Evolutionary conservation across 2,797 vertebrate species (phyloP).

Genomic region (Dallia pectoralis): DNA sequence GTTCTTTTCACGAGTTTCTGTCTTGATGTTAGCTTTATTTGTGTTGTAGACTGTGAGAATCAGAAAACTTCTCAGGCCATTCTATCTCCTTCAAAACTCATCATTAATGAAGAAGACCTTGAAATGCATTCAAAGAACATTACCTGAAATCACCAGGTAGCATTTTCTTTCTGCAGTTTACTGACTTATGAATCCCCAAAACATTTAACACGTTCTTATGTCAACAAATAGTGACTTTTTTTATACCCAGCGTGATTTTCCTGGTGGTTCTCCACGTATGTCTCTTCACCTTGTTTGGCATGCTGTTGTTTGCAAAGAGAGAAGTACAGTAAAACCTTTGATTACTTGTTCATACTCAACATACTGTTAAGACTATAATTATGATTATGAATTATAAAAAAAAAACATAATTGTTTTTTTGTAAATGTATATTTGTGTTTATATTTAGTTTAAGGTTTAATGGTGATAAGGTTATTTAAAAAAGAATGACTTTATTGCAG

Average conservation of each 20-base stretch:
- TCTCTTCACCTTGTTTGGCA: slow-evolving; percentile 78
- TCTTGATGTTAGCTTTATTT: not conserved
- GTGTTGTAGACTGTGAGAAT: slow-evolving; percentile 65
- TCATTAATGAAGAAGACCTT: slow-evolving; percentile 85
- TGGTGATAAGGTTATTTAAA: not conserved
- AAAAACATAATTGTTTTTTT: not conserved
- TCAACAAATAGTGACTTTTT: not conserved
- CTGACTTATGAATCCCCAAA: no score
- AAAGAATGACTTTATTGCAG: not conserved
- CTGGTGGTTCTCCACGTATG: slow-evolving; percentile 75
- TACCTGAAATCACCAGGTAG: slow-evolving; percentile 81
- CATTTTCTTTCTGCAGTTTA: not conserved
- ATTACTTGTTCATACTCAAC: not conserved
- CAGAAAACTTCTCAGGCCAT: slow-evolving; percentile 75
- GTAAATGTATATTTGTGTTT: not conserved
- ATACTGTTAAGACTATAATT: not conserved
- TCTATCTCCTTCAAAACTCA: slow-evolving; percentile 83
- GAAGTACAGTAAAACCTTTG: slow-evolving; percentile 60
- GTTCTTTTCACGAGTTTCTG: no score
- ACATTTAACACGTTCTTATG: not conserved
- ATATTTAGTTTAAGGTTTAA: not conserved
- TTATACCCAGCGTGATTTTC: slow-evolving; percentile 67
- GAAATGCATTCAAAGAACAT: slow-evolving; percentile 75
- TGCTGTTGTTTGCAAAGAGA: slow-evolving; percentile 76
- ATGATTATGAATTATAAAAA: no score